phyloP scores from a whole-genome alignment of 2,797 vertebrate species.

The Tadarida brasiliensis region DNA sequence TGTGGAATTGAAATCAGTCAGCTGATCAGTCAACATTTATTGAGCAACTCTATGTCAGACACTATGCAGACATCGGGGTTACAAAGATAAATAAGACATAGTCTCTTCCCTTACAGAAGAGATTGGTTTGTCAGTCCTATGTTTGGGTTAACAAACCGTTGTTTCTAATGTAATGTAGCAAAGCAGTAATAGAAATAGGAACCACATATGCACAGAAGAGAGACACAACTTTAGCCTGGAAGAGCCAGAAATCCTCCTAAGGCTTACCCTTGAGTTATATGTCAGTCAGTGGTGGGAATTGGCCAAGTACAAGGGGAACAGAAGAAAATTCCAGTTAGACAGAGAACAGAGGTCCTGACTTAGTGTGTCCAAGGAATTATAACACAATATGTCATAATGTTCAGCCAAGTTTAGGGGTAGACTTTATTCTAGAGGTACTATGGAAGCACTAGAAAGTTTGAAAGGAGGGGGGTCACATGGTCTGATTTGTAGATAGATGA shows the following conservation, averaged over 20 bases:
- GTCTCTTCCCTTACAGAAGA: not conserved
- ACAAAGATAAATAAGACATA: conserved; percentile 17
- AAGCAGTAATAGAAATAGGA: not conserved
- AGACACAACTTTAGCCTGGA: not conserved
- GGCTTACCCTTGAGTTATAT: not conserved
- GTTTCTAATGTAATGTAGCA: not conserved
- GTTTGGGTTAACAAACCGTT: not conserved
- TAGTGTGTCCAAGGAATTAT: not conserved
- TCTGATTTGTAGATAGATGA: not conserved
- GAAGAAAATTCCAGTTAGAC: not conserved
- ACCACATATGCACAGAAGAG: not conserved
- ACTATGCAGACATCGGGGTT: not conserved
- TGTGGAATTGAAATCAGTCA: not conserved
- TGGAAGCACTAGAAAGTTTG: not conserved
- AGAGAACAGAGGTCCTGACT: not conserved
- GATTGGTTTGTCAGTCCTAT: not conserved
- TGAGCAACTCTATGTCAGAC: not conserved
- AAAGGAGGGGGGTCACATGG: not conserved
- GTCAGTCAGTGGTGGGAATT: not conserved
- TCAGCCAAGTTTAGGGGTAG: not conserved
- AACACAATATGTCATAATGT: not conserved
- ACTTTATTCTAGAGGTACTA: not conserved
- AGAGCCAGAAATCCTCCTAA: not conserved
- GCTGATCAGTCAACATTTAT: not conserved
- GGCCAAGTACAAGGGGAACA: not conserved